Conservation (phyloP, 2,797 vertebrate genomes). For the Alfaro cultratus region DNA sequence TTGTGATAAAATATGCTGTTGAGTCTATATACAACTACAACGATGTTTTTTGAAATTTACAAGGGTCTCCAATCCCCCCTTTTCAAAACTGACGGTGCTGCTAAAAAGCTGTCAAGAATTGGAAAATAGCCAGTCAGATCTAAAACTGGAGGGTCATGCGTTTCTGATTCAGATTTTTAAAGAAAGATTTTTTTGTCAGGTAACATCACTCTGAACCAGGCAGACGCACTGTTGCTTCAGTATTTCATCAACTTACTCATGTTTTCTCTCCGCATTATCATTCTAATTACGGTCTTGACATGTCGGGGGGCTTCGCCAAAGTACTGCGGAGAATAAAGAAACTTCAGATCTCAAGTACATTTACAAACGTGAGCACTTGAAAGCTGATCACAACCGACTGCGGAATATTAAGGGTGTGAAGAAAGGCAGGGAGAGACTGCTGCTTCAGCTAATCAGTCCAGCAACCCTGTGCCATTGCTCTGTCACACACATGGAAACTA, state of each 20-base stretch:
- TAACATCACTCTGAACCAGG: slow-evolving; percentile 15
- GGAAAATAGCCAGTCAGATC: slow-evolving; percentile 18
- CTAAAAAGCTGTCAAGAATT: slow-evolving; percentile 22
- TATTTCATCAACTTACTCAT: slow-evolving; percentile 46
- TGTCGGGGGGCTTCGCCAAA: slow-evolving; percentile 26
- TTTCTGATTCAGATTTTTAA: slow-evolving; percentile 29
- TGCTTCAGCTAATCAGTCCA: slow-evolving; percentile 22
- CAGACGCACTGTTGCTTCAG: slow-evolving; percentile 26
- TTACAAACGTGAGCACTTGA: slow-evolving; percentile 10
- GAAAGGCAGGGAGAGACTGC: slow-evolving; percentile 20
- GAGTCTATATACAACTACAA: neutral
- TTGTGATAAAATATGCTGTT: neutral
- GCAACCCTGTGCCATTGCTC: slow-evolving; percentile 24
- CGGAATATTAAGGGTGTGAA: slow-evolving; percentile 19
- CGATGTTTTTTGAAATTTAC: neutral
- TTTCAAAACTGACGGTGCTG: neutral
- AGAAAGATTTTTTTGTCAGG: slow-evolving; percentile 30
- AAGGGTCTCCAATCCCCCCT: neutral
- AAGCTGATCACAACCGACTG: slow-evolving; percentile 26
- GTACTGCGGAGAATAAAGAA: slow-evolving; percentile 10
- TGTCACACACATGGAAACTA: slow-evolving; percentile 8
- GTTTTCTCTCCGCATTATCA: slow-evolving; percentile 34
- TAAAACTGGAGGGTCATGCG: slow-evolving; percentile 19
- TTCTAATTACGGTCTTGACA: slow-evolving; percentile 48
- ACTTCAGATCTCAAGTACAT: neutral